Percentiles rank a stretch among this genome's conserved stretches.
Conservation (phyloP, 2,888 invertebrate species). For the Merodon equestris region DNA sequence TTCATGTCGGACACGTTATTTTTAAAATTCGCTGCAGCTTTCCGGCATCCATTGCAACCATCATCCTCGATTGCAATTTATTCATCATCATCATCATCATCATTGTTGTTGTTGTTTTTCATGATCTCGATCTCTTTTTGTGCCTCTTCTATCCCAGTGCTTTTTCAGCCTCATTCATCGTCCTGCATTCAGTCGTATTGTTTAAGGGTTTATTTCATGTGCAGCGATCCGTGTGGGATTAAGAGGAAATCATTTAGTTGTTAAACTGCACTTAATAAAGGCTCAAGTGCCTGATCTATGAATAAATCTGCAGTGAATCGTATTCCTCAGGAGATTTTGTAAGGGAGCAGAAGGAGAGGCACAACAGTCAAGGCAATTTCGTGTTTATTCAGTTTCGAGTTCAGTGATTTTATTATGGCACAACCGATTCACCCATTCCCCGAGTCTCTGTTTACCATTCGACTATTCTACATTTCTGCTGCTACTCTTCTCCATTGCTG, state of each 20-base stretch:
- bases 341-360: neutral
- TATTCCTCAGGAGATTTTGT: slow-evolving; percentile 29
- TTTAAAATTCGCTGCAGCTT: no score
- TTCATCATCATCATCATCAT: no score
- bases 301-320: slow-evolving; percentile 64
- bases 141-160: no score
- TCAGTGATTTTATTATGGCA: slow-evolving; percentile 64
- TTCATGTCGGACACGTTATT: no score
- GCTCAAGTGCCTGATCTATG: slow-evolving; percentile 61
- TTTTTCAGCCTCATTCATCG: no score
- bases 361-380: slow-evolving; percentile 54
- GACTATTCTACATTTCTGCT: slow-evolving; percentile 5
- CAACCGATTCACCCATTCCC: no score
- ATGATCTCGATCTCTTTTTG: no score
- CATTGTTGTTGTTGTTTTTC: no score
- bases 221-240: slow-evolving; percentile 51
- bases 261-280: slow-evolving; percentile 67
- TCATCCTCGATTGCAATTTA: no score
- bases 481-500: neutral
- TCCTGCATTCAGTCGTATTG: no score
- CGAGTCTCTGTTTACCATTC: no score
- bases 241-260: slow-evolving; percentile 69
- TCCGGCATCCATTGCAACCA: no score
- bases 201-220: slow-evolving; percentile 55
- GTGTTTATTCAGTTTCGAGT: slow-evolving; percentile 65